Evolutionary conservation across 2,113 vertebrate species (phyloP), one percentile per base, ranked within the genome.

Genomic region (Chaetops frenatus): DNA sequence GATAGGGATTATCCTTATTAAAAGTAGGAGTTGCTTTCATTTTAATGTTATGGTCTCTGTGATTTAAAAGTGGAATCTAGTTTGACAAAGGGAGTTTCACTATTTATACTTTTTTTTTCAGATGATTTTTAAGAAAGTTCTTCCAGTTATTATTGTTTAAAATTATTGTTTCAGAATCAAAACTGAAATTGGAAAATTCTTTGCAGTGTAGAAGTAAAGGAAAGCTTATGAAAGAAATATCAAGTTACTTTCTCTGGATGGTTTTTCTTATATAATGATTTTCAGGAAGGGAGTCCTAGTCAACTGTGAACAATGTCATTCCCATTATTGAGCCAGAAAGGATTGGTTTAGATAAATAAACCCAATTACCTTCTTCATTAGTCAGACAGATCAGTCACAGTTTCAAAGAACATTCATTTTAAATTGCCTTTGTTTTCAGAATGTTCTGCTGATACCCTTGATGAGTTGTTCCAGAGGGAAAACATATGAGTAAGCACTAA

Each of bases 281-380:
- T 78, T 88, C 48, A 73, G 83, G n/a, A 85, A 90, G 33, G 35
- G 36, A 93, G 40, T 67, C 42, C 56, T 79, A 83, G 77, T 96
- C 92, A 83, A 3, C 90, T 86, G 54, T 64, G 60, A 90, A 38
- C 67, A 76, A 62, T 94, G 65, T 91, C 57, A 48, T 92, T 91
- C 69, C 44, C 19, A 11, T 90, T 92, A 83, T 42, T 94, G 71
- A 94, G 64, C n/a, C 80, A 81, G 93, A 79, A 73, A 83, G 73
- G 53, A 92, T 72, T 81, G 85, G 57, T 92, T 90, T 80, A 83
- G 78, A 73, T 89, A 96, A 93, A 90, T 88, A 81, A 95, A 93
- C 62, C 72, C 1, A 94, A 78, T 96, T 95, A 91, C 78, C 47
- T 58, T 81, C 47, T 94, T 96, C 82, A 58, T 97, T 96, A 96